Base-by-base conservation (phyloP, 2,113 vertebrate species). In the Gymnobelideus leadbeateri region DNA sequence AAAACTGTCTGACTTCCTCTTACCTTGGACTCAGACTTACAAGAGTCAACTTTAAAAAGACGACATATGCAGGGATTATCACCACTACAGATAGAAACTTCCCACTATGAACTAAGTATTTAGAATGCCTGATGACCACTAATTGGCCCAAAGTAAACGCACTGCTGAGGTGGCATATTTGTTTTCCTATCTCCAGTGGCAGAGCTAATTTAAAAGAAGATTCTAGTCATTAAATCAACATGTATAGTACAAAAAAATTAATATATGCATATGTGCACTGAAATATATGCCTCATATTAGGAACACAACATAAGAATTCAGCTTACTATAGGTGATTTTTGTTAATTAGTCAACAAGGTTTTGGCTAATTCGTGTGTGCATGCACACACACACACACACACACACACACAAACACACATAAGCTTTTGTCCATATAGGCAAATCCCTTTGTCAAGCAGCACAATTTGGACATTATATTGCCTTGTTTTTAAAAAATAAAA, bases 241-340 rank as follows among this genome's bases (percentile, higher is more conserved):
- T 37, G 9, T 47, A n/a, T 10, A 14, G 11, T 37, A 14, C 11
- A 31, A 68, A 68, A 11, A 68, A 28, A 68, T 68, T 68, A 31
- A 68, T 24, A 9, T 2, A 0, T 0, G 10, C 10, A 28, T 89
- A 46, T 0, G 3, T 7, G 8, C 19, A 26, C 11, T 1, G 16
- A n/a, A 52, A 47, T 21, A 49, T 0, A 0, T 50, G 31, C 16
- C 77, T 3, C 4, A 47, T 8, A 19, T 31, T 47, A 1, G 0
- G 23, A 49, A 25, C 21, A 37, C 0, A 4, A 26, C 47, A 0
- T 24, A 25, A 2, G 21, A 77, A 55, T 28, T 46, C 1, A 25
- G 54, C 21, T 21, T 7, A 28, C 26, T 3, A 49, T 9, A 24
- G 43, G 89, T 49, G 89, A 49, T 49, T 49, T 28, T 49, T 23